phyloP scores from a whole-genome alignment of 2,888 invertebrate genomes.

The Junonia oenone region DNA sequence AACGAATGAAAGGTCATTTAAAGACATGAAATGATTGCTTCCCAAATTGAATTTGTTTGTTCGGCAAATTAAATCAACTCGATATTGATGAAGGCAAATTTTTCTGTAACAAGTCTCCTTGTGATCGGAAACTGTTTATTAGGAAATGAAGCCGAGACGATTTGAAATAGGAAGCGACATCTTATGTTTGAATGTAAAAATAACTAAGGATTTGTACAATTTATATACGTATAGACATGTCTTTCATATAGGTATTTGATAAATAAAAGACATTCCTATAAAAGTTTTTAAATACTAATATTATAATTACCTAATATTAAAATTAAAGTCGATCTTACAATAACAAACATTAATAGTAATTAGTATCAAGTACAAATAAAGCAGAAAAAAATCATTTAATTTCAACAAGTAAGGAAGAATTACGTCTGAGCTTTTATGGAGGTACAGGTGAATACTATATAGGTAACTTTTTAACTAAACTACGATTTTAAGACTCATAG shows the following conservation, averaged over 20 bases:
- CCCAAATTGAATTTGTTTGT: slow-evolving; percentile 39
- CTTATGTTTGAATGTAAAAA: slow-evolving; percentile 11
- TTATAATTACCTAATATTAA: too few relatives aligned
- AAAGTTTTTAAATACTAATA: too few relatives aligned
- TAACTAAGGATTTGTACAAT: slow-evolving; percentile 15
- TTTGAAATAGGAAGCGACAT: background rate
- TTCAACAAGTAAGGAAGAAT: too few relatives aligned
- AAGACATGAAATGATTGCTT: slow-evolving; percentile 34
- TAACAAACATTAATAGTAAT: too few relatives aligned
- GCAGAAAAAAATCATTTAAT: too few relatives aligned
- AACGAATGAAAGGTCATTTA: background rate
- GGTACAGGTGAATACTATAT: too few relatives aligned
- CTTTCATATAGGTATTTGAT: background rate
- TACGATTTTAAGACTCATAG: too few relatives aligned
- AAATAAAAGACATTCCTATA: background rate
- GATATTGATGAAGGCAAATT: slow-evolving; percentile 15
- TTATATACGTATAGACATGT: too few relatives aligned
- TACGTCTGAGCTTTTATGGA: too few relatives aligned
- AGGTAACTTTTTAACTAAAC: too few relatives aligned
- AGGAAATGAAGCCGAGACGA: slow-evolving; percentile 29
- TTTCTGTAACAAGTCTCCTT: slow-evolving; percentile 22
- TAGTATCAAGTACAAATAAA: too few relatives aligned
- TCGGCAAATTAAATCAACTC: slow-evolving; percentile 34
- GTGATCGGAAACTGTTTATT: slow-evolving; percentile 29
- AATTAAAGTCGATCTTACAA: too few relatives aligned